Evolutionary conservation across 30 jellyfish, hydroid and myxozoan species (phyloP).

Genomic region (Turritopsis rubra): DNA sequence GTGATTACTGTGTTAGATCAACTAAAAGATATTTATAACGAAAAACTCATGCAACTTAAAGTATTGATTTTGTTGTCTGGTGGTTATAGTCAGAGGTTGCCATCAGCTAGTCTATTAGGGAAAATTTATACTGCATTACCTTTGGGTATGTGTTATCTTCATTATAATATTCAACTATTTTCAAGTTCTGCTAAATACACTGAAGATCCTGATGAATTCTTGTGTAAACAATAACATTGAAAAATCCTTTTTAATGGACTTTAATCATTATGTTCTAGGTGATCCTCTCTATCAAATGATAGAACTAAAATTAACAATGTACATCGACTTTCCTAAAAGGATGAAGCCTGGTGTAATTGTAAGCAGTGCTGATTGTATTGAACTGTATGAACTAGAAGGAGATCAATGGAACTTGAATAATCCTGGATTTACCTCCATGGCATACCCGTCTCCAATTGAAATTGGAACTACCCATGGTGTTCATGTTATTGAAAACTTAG

Average conservation of each 20-base stretch:
- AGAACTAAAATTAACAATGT: constrained; percentile 85
- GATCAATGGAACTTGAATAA: constrained; percentile 62
- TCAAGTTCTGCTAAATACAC: too few relatives aligned
- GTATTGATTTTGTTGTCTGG: constrained; percentile 75
- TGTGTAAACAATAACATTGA: too few relatives aligned
- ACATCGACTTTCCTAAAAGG: constrained; percentile 75
- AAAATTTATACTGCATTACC: constrained; percentile 82
- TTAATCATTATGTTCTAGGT: constrained; percentile 51
- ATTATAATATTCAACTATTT: too few relatives aligned
- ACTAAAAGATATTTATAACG: constrained; percentile 47
- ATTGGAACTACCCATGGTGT: constrained; percentile 96
- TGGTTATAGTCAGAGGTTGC: constrained; percentile 89
- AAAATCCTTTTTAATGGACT: too few relatives aligned
- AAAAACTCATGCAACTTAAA: constrained; percentile 36
- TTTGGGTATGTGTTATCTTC: constrained; percentile 69
- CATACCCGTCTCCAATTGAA: constrained; percentile 92
- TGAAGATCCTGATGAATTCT: too few relatives aligned
- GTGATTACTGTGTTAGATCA: constrained; percentile 74
- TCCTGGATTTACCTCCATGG: constrained; percentile 83
- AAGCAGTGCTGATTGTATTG: constrained; percentile 84
- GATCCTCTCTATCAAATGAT: constrained; percentile 78
- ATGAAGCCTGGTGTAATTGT: constrained; percentile 91
- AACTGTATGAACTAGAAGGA: constrained; percentile 71
- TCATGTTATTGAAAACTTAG: constrained; percentile 48
- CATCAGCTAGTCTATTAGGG: constrained; percentile 88